These are phyloP conservation scores for Arrhamphus sclerolepis DNA, from an alignment of 2,797 vertebrate genomes.

Conservation along the genomic window DNA sequence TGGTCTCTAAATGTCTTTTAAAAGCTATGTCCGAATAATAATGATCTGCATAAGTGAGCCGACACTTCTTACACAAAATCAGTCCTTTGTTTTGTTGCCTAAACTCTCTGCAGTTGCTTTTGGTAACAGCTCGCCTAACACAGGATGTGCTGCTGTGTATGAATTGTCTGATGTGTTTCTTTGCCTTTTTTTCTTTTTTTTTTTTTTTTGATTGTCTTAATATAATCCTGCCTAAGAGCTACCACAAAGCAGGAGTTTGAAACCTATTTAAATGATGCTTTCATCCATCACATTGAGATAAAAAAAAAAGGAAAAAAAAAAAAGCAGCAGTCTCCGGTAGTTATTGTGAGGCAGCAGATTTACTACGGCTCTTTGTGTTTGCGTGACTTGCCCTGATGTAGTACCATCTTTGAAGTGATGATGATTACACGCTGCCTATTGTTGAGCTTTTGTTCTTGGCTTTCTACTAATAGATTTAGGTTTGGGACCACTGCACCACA, in stretches of 20 bases:
- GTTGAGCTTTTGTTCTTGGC: slow-evolving; percentile 57
- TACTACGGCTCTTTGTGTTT: slow-evolving; percentile 51
- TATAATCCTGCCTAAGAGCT: slow-evolving; percentile 70
- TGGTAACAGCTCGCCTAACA: slow-evolving; percentile 42
- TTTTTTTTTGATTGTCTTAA: slow-evolving; percentile 56
- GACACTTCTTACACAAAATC: slow-evolving; percentile 65
- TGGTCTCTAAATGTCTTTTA: slow-evolving; percentile 63
- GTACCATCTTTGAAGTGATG: slow-evolving; percentile 62
- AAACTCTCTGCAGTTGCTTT: slow-evolving; percentile 35
- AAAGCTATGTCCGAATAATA: slow-evolving; percentile 49
- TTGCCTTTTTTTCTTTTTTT: slow-evolving; percentile 49
- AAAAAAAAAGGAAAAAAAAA: slow-evolving; percentile 1
- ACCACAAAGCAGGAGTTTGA: slow-evolving; percentile 76
- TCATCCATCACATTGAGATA: slow-evolving; percentile 43
- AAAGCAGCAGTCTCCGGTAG: slow-evolving; percentile 32
- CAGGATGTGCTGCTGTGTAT: slow-evolving; percentile 69
- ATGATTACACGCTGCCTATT: slow-evolving; percentile 65
- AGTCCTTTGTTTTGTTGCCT: slow-evolving; percentile 58
- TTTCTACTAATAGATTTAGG: slow-evolving; percentile 64
- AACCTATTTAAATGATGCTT: slow-evolving; percentile 55
- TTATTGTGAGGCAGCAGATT: slow-evolving; percentile 48
- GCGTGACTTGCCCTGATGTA: slow-evolving; percentile 60
- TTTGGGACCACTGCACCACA: slow-evolving; percentile 74
- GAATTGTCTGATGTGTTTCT: slow-evolving; percentile 65
- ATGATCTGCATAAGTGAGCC: slow-evolving; percentile 61